phyloP scores from a whole-genome alignment of 2,888 invertebrate genomes.

The Morinoia aosen region DNA sequence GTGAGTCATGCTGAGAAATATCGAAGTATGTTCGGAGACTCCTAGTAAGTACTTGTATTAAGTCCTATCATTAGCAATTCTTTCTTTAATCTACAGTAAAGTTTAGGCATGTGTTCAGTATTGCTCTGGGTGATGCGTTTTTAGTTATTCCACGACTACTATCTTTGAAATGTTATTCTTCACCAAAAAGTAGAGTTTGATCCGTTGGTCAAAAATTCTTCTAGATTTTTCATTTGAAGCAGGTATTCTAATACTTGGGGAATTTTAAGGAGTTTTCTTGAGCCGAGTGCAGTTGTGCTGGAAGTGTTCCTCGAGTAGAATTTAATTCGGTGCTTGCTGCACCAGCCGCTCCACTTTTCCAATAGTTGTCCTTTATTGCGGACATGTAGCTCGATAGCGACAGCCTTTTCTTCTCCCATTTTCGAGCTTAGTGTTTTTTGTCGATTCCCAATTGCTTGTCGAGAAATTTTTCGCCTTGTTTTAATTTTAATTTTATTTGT shows the following conservation, averaged over 20 bases:
- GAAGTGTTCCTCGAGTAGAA: neutral
- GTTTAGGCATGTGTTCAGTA: too few species aligned
- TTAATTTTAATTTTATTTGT: neutral
- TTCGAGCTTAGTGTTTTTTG: neutral
- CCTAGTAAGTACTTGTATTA: neutral
- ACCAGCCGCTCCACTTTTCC: neutral
- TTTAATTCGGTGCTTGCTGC: neutral
- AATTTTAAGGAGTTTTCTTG: neutral
- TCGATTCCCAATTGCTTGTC: neutral
- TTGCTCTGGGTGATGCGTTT: too few species aligned
- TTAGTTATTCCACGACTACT: too few species aligned
- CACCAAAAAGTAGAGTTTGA: too few species aligned
- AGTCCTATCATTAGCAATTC: neutral
- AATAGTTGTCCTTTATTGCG: neutral
- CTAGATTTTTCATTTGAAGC: too few species aligned
- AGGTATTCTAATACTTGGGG: neutral
- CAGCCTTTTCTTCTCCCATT: neutral
- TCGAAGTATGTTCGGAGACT: neutral
- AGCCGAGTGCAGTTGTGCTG: neutral
- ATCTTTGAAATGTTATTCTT: too few species aligned
- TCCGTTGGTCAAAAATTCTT: too few species aligned
- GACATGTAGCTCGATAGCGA: neutral
- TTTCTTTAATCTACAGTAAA: too few species aligned
- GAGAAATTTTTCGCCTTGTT: neutral
- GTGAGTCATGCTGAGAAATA: neutral